Conservation (phyloP, 2,888 invertebrate genomes). For the Eremobia ochroleuca region DNA sequence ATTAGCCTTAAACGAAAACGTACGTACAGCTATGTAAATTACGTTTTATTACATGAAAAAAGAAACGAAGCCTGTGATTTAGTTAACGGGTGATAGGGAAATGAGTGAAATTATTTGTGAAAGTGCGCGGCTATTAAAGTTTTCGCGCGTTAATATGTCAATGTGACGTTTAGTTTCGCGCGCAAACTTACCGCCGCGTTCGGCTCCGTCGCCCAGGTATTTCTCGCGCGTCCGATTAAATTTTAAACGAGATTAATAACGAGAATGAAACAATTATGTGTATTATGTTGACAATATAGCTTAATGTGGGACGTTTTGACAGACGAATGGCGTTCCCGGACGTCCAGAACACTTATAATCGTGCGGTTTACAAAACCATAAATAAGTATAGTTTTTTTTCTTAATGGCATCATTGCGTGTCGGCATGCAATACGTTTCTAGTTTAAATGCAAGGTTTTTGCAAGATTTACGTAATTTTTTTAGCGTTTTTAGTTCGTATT, state of each 20-base stretch:
- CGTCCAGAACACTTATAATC: slow-evolving; percentile 60
- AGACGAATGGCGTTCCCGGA: slow-evolving; percentile 61
- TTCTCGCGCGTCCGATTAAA: slow-evolving; percentile 68
- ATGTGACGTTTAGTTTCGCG: slow-evolving; percentile 77
- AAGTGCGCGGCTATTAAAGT: slow-evolving; percentile 77
- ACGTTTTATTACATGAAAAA: slow-evolving; percentile 73
- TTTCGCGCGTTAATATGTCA: slow-evolving; percentile 84
- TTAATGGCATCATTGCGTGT: slow-evolving; percentile 68
- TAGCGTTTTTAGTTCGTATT: slow-evolving; percentile 48
- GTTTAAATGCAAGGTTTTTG: slow-evolving; percentile 64
- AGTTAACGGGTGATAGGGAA: slow-evolving; percentile 72
- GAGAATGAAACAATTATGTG: slow-evolving; percentile 78
- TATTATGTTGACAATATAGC: slow-evolving; percentile 79
- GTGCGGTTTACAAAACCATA: slow-evolving; percentile 61
- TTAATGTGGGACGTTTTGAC: slow-evolving; percentile 71
- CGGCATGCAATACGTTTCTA: slow-evolving; percentile 67
- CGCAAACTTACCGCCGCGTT: slow-evolving; percentile 69
- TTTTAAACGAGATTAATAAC: slow-evolving; percentile 79
- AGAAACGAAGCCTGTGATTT: slow-evolving; percentile 82
- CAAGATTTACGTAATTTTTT: slow-evolving; percentile 65
- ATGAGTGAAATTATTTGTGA: slow-evolving; percentile 76
- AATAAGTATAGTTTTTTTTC: slow-evolving; percentile 61
- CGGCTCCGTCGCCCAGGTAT: slow-evolving; percentile 65
- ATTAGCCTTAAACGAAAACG: slow-evolving; percentile 68
- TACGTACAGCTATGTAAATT: slow-evolving; percentile 70